phyloP scores from a whole-genome alignment of 2,797 vertebrate species.

The Acestrorhynchus altus region DNA sequence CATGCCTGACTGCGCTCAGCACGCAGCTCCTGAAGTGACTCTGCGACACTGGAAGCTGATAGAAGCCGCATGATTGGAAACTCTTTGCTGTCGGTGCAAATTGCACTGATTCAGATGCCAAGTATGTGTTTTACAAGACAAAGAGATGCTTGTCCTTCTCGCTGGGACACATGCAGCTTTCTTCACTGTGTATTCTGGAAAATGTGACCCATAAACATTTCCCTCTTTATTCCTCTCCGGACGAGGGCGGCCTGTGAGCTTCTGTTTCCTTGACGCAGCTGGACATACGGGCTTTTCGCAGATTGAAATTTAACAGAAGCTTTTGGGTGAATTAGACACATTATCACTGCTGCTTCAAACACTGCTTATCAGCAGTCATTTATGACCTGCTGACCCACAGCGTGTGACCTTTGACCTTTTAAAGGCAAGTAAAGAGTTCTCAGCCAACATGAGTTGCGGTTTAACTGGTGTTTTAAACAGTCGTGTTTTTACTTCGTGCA shows the following conservation, averaged over 20 bases:
- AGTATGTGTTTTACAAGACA: conserved; percentile 37
- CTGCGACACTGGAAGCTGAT: background rate
- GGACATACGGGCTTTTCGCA: background rate
- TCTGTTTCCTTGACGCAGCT: background rate
- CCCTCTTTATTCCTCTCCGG: background rate
- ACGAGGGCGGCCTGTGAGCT: background rate
- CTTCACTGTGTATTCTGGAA: background rate
- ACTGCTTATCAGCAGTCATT: background rate
- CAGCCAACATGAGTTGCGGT: background rate
- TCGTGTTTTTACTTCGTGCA: background rate
- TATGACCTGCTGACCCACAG: background rate
- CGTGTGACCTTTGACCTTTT: conserved; percentile 5
- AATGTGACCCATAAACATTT: conserved; percentile 12
- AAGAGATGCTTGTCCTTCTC: conserved; percentile 47
- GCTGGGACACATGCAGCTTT: conserved; percentile 10
- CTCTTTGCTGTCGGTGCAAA: background rate
- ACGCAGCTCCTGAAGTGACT: background rate
- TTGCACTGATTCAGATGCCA: conserved; percentile 36
- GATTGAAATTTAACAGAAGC: conserved; percentile 6
- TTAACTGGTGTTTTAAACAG: background rate
- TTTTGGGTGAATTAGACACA: background rate
- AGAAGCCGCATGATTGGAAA: conserved; percentile 5
- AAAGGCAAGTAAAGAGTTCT: background rate
- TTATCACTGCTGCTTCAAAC: background rate
- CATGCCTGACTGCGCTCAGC: background rate